Evolutionary conservation across 1,140 invertebrate genomes (phyloP).

Genomic region (Andricus grossulariae): DNA sequence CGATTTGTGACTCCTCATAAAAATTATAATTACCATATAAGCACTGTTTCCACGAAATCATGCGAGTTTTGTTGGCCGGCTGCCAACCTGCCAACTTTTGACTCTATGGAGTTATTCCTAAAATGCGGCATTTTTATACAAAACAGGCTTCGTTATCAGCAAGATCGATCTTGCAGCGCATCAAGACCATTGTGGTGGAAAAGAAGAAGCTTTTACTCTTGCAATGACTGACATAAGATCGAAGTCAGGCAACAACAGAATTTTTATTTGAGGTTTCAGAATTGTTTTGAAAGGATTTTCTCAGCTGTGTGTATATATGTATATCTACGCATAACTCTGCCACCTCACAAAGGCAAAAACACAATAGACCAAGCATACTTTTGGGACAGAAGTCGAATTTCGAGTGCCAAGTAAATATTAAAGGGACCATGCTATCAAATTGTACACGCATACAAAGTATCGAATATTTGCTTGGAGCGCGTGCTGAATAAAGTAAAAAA

Average conservation of each 20-base stretch:
- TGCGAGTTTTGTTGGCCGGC: slow-evolving; percentile 46
- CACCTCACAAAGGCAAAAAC: slow-evolving; percentile 47
- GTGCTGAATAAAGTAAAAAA: too few species aligned
- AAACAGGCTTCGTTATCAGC: slow-evolving; percentile 51
- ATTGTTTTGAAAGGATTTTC: slow-evolving; percentile 65
- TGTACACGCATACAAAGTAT: neutral
- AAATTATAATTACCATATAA: slow-evolving; percentile 40
- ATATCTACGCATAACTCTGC: slow-evolving; percentile 42
- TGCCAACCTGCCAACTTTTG: slow-evolving; percentile 35
- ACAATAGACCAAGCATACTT: slow-evolving; percentile 56
- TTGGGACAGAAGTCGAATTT: slow-evolving; percentile 70
- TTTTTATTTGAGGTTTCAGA: slow-evolving; percentile 26
- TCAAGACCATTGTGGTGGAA: neutral
- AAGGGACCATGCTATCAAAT: slow-evolving; percentile 32
- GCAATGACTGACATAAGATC: neutral
- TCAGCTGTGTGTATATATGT: slow-evolving; percentile 67
- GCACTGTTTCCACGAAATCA: slow-evolving; percentile 30
- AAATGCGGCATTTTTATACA: slow-evolving; percentile 59
- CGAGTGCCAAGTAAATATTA: slow-evolving; percentile 66
- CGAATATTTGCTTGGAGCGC: neutral
- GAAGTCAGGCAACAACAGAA: slow-evolving; percentile 6
- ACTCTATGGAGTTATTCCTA: slow-evolving; percentile 42
- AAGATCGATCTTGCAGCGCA: slow-evolving; percentile 55
- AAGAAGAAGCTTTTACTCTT: neutral
- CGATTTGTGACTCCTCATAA: slow-evolving; percentile 43